Percentiles rank a stretch among this genome's conserved stretches.
These are phyloP conservation scores for Drosophila maculinotata DNA, from an alignment of 2,888 invertebrate species.

Conservation along the genomic window DNA sequence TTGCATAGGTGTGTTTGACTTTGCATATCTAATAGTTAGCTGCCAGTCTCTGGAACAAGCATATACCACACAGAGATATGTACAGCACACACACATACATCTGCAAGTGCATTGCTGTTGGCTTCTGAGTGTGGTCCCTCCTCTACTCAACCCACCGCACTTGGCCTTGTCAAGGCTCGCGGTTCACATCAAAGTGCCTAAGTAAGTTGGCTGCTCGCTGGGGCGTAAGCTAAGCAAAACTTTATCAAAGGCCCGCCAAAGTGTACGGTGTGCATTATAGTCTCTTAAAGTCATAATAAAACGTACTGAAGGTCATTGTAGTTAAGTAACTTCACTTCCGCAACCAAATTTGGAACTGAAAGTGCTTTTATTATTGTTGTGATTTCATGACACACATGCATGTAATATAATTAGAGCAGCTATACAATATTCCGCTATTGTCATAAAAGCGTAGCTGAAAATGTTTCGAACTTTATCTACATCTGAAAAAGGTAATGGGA, in stretches of 20 bases:
- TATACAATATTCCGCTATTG: conserved; percentile 1
- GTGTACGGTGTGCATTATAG: conserved; percentile 34
- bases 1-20: conserved; percentile 62
- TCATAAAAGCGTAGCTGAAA: too few species aligned
- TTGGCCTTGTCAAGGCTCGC: conserved; percentile 48
- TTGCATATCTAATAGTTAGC: conserved; percentile 66
- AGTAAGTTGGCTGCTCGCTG: conserved; percentile 44
- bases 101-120: conserved; percentile 17
- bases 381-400: background rate
- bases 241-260: conserved; percentile 29
- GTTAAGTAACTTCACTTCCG: conserved; percentile 16
- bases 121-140: conserved; percentile 24
- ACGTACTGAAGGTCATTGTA: conserved; percentile 31
- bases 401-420: background rate
- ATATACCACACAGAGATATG: too few species aligned
- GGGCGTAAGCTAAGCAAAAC: conserved; percentile 28
- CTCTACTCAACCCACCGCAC: background rate
- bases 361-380: background rate
- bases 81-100: background rate
- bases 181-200: conserved; percentile 37
- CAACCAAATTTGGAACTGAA: background rate
- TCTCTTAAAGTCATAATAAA: conserved; percentile 22
- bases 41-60: conserved; percentile 23
- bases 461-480: too few species aligned
- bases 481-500: background rate